phyloP scores from a whole-genome alignment of 37 sponge, comb jelly and placozoan genomes.

The Chondrilla cf. caribensis region DNA sequence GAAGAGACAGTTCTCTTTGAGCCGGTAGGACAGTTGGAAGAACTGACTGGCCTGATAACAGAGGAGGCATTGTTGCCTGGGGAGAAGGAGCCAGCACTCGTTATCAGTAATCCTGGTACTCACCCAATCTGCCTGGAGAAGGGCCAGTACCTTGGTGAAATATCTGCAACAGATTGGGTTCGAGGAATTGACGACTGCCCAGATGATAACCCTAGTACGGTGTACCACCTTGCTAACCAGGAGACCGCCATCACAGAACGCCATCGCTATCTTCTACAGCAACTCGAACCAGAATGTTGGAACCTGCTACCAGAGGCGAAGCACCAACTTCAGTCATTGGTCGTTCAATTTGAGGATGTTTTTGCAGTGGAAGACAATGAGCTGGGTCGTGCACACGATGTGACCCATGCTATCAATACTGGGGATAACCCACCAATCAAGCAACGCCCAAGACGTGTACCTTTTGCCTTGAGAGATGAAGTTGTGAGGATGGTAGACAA shows the following conservation, averaged over 20 bases:
- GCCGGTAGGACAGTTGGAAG: not conserved
- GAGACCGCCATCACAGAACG: too few species aligned
- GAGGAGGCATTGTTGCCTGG: not conserved
- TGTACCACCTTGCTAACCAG: too few species aligned
- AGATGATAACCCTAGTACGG: too few species aligned
- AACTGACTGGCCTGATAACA: not conserved
- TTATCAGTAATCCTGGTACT: conserved; percentile 27
- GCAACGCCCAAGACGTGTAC: conserved; percentile 40
- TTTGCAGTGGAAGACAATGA: conserved; percentile 47
- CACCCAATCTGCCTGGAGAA: conserved; percentile 15
- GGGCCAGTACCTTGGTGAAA: conserved; percentile 24
- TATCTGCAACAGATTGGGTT: not conserved
- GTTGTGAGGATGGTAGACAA: conserved; percentile 36
- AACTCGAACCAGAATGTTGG: too few species aligned
- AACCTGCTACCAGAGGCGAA: too few species aligned
- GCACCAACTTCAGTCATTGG: too few species aligned
- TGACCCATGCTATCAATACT: conserved; percentile 36
- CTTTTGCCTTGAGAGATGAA: conserved; percentile 27
- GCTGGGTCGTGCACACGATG: conserved; percentile 29
- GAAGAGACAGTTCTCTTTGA: not conserved
- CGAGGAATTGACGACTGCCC: not conserved
- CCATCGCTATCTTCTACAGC: too few species aligned
- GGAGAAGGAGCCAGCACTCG: not conserved
- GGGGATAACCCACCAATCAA: conserved; percentile 46
- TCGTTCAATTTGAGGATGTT: not conserved